Base-by-base conservation (phyloP, 2,888 invertebrate species). In the Linyphia triangularis region DNA sequence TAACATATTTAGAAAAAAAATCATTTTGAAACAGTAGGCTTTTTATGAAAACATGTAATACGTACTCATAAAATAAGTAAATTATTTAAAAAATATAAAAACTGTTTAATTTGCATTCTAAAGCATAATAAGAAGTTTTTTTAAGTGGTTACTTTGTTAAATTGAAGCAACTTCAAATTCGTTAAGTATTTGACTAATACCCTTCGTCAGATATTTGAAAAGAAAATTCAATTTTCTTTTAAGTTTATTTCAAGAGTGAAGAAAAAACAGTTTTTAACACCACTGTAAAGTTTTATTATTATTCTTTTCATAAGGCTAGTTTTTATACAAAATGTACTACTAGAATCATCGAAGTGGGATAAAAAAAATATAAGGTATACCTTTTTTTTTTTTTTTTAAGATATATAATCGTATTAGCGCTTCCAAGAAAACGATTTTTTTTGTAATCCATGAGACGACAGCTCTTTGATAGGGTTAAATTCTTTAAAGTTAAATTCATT, bases 381-480 rank as follows among this genome's bases (percentile, higher is more conserved):
- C 24, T 51, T 67, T 73, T 83, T 84, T 84, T 57, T 65, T 73
- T 82, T 72, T 63, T 75, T 69, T 57, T 63, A 51, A 73, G 67
- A 51, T 65, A 63, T 43, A n/a, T 84, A 84, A 84, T 84, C 83
- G 73, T 63, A 84, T 84, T 84, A 84, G 75, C 63, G 24, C 30
- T 51, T 51, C 24, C 51, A 51, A 9, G 65, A 43, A 84, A 84
- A 84, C 73, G 65, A 63, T 37, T 65, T 67, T 57, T 84, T 75
- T 84, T 84, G 65, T 75, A 51, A 57, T 73, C 33, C 30, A 26
- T 37, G 57, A 59, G 70, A 57, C 22, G 61, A 28, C 43, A 24
- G 73, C 67, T 24, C 63, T 84, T 67, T 79, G 78, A 79, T 79
- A 67, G 43, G 83, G 83, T 84, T 84, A n/a, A n/a, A n/a, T n/a